These are phyloP conservation scores for Drosophila cognata DNA, from an alignment of 2,888 invertebrate genomes.

Conservation along the genomic window DNA sequence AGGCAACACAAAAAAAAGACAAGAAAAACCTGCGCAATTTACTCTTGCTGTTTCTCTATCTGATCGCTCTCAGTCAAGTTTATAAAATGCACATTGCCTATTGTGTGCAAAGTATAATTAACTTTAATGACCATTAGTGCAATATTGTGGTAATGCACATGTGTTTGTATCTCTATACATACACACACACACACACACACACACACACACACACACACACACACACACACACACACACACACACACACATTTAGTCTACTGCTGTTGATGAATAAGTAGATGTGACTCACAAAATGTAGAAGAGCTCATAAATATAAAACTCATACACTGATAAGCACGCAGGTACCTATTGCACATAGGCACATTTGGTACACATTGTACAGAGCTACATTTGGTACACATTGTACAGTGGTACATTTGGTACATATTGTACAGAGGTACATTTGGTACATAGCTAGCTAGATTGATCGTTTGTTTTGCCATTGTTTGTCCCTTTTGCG, in stretches of 20 bases:
- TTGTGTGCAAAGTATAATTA: not conserved
- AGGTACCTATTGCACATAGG: not conserved
- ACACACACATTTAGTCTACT: not conserved
- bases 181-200: conserved; percentile 6
- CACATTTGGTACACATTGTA: not conserved
- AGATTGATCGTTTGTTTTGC: conserved; percentile 15
- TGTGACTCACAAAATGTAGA: conserved; percentile 59
- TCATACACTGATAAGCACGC: not conserved
- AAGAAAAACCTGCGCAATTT: conserved; percentile 16
- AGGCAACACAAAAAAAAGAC: conserved; percentile 14
- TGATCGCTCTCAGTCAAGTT: conserved; percentile 8
- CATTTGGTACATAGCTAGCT: not conserved
- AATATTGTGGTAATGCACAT: conserved; percentile 5
- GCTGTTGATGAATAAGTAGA: conserved; percentile 27
- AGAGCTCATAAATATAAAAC: conserved; percentile 8
- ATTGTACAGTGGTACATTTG: not conserved
- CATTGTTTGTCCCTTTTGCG: conserved; percentile 28
- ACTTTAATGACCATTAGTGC: conserved; percentile 21
- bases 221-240: too few relatives aligned
- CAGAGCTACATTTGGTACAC: not conserved
- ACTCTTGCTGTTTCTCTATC: conserved; percentile 2
- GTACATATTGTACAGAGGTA: not conserved
- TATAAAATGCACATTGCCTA: conserved; percentile 17
- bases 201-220: not conserved
- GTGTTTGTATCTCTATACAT: conserved; percentile 4